Percentiles rank a stretch among this genome's conserved stretches.
Evolutionary conservation across 2,113 vertebrate species (phyloP).

Genomic region (Pachyramphus minor): DNA sequence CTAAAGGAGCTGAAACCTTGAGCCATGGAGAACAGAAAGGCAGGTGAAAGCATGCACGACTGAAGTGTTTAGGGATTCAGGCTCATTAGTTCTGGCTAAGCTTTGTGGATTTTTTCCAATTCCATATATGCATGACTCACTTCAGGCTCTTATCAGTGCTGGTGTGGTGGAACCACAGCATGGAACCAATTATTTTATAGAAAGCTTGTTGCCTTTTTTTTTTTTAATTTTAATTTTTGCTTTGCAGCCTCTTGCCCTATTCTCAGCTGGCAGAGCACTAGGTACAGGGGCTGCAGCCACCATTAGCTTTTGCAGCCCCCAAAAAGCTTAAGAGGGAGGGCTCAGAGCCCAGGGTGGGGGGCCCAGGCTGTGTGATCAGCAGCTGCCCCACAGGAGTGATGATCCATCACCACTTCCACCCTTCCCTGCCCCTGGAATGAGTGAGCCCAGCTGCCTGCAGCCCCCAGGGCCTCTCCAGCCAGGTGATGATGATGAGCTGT

Average conservation of each 20-base stretch:
- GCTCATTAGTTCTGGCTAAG: neutral
- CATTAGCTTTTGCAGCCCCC: neutral
- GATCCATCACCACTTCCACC: neutral
- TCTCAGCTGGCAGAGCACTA: no score
- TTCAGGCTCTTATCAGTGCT: neutral
- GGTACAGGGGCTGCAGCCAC: accelerated
- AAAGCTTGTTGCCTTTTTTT: neutral
- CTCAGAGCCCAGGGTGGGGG: neutral
- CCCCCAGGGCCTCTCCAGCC: neutral
- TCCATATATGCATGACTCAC: neutral
- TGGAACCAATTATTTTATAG: no score
- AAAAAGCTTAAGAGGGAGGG: no score
- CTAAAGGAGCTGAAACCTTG: neutral
- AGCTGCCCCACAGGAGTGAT: neutral
- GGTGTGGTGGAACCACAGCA: neutral
- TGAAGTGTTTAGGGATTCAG: neutral
- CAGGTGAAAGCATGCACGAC: neutral
- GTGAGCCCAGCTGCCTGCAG: neutral
- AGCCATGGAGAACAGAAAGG: neutral
- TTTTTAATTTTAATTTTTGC: neutral
- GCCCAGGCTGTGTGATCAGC: neutral
- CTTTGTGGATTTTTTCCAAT: neutral
- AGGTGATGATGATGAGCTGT: neutral
- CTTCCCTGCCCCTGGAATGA: neutral
- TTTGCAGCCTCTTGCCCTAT: neutral